Percentiles rank a stretch among this genome's conserved stretches.
Conservation (phyloP, 2,888 invertebrate species). For the Urechis unicinctus region DNA sequence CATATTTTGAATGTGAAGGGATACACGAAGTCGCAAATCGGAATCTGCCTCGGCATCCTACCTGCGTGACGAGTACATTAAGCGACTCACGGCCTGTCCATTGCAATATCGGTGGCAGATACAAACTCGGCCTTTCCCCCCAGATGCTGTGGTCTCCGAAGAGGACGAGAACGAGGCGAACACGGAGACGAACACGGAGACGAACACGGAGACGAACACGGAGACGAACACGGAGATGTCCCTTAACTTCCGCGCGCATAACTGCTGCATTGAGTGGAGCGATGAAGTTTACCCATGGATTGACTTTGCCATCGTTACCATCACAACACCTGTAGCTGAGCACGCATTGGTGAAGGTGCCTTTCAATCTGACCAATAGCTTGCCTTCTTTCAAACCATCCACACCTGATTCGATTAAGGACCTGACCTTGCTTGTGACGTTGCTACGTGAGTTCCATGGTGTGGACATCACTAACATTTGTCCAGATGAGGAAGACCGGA, state of each 20-base stretch:
- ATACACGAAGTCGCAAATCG: not conserved
- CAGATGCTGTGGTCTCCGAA: too few species aligned
- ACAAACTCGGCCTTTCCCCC: not conserved
- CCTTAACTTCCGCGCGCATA: not conserved
- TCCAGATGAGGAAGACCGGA: not conserved
- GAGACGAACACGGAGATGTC: not conserved
- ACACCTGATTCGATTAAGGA: conserved; percentile 3
- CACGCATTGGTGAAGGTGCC: conserved; percentile 6
- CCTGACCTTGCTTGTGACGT: conserved; percentile 10
- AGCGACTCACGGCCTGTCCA: not conserved
- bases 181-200: not conserved
- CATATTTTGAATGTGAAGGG: not conserved
- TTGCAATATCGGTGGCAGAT: conserved; percentile 6
- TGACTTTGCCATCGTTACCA: conserved; percentile 15
- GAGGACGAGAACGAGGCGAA: not conserved
- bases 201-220: not conserved
- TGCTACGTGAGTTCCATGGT: conserved; percentile 4
- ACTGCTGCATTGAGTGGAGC: not conserved
- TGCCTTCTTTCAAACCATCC: conserved; percentile 5
- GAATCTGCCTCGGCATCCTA: too few species aligned
- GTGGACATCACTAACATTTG: not conserved
- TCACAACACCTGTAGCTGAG: conserved; percentile 7
- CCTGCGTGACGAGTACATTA: not conserved
- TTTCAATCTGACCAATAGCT: conserved; percentile 9
- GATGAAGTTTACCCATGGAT: conserved; percentile 8